Percentiles rank a stretch among this genome's conserved stretches.
Conservation (phyloP, 1,140 invertebrate species). For the Philopotamus ludificatus region DNA sequence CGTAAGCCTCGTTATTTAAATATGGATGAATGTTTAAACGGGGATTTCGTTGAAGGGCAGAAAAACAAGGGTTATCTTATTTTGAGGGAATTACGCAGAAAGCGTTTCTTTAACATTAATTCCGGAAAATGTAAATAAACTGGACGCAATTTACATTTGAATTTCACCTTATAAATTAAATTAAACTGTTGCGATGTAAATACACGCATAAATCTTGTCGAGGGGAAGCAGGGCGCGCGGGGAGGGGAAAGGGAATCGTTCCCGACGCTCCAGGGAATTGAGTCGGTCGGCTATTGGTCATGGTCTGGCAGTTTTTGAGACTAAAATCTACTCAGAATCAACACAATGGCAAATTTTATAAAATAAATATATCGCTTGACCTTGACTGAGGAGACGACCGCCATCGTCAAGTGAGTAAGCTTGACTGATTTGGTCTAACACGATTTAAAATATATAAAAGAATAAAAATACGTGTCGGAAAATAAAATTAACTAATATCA, state of each 20-base stretch:
- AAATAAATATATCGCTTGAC: not conserved
- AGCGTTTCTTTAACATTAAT: constrained; percentile 7
- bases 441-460: too few relatives aligned
- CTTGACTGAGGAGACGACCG: too few relatives aligned
- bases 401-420: too few relatives aligned
- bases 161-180: constrained; percentile 3
- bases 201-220: too few relatives aligned
- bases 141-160: constrained; percentile 12
- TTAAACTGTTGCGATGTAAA: not conserved
- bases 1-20: constrained; percentile 34
- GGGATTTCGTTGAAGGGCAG: constrained; percentile 18
- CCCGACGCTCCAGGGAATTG: too few relatives aligned
- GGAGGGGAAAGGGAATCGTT: too few relatives aligned
- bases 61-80: constrained; percentile 27
- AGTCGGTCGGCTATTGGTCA: too few relatives aligned
- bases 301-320: too few relatives aligned
- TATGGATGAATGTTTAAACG: constrained; percentile 34
- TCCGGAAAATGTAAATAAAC: constrained; percentile 18
- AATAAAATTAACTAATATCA: too few relatives aligned
- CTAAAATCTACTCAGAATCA: not conserved
- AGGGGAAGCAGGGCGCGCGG: too few relatives aligned
- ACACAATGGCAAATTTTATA: not conserved
- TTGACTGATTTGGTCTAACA: too few relatives aligned
- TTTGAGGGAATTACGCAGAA: constrained; percentile 14
- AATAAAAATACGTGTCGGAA: too few relatives aligned